These are phyloP conservation scores for Turritopsis dohrnii DNA, from an alignment of 30 jellyfish, hydroid and myxozoan species.

Conservation along the genomic window DNA sequence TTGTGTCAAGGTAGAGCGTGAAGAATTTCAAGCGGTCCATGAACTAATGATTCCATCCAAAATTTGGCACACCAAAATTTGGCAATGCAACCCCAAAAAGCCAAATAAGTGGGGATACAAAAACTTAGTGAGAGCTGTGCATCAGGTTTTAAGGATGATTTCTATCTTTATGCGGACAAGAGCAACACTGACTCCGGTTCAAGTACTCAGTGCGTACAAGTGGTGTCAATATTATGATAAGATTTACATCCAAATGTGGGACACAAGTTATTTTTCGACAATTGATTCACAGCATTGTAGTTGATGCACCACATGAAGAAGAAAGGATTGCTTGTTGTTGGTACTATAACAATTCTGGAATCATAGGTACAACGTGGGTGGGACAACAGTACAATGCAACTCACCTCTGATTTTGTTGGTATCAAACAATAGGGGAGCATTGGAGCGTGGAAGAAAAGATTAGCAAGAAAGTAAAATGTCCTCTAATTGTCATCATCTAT, in stretches of 20 bases:
- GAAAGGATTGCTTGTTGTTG: background rate
- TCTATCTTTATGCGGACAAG: conserved; percentile 44
- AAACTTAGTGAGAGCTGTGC: conserved; percentile 50
- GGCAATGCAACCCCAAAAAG: conserved; percentile 47
- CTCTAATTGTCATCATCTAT: too few species aligned
- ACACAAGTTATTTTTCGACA: background rate
- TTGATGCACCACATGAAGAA: background rate
- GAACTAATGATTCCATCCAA: conserved; percentile 53
- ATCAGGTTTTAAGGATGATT: conserved; percentile 49
- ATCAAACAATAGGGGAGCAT: too few species aligned
- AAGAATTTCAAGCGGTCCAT: conserved; percentile 40
- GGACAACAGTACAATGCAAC: background rate
- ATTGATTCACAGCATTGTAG: background rate
- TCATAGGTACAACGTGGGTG: background rate
- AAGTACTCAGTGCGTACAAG: background rate
- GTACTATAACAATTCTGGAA: background rate
- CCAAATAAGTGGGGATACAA: conserved; percentile 58
- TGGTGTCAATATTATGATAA: background rate
- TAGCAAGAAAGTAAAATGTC: too few species aligned
- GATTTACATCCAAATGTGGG: background rate
- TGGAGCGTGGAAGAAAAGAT: too few species aligned
- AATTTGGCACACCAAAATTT: conserved; percentile 26
- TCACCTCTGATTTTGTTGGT: background rate
- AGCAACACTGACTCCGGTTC: background rate
- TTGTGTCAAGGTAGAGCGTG: conserved; percentile 43